Percentiles rank a stretch among this genome's conserved stretches.
phyloP scores from a whole-genome alignment of 2,888 invertebrate genomes.

The Rhorus exstirpatorius region DNA sequence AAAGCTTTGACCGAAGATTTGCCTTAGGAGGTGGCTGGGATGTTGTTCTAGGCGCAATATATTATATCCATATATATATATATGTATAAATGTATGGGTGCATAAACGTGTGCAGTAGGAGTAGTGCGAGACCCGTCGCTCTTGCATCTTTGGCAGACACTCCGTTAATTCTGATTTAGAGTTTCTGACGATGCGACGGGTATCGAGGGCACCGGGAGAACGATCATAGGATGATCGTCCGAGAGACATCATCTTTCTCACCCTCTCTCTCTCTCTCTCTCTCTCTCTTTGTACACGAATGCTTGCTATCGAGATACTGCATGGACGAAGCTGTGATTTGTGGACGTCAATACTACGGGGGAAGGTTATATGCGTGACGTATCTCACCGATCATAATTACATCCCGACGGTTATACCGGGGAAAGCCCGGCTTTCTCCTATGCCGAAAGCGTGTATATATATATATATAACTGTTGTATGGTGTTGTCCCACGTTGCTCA shows the following conservation, averaged over 20 bases:
- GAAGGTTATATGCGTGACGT: constrained; percentile 83
- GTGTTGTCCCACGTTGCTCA: constrained; percentile 36
- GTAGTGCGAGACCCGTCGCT: constrained; percentile 27
- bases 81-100: constrained; percentile 1
- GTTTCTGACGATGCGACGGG: constrained; percentile 41
- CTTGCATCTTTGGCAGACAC: constrained; percentile 63
- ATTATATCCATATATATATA: constrained; percentile 3
- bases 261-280: constrained; percentile 18
- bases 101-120: background rate
- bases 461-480: constrained; percentile 18
- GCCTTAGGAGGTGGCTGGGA: constrained; percentile 46
- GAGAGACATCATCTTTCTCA: constrained; percentile 37
- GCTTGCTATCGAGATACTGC: constrained; percentile 79
- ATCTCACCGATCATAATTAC: constrained; percentile 86
- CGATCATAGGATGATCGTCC: constrained; percentile 50
- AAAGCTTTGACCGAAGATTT: constrained; percentile 45
- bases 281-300: constrained; percentile 30
- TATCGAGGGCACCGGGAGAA: constrained; percentile 47
- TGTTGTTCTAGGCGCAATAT: constrained; percentile 14
- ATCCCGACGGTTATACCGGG: constrained; percentile 80
- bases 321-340: constrained; percentile 83
- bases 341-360: constrained; percentile 83
- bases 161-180: constrained; percentile 69
- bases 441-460: constrained; percentile 19
- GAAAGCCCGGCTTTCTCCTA: constrained; percentile 74